Evolutionary conservation across 2,888 invertebrate species (phyloP), one percentile per base, ranked within the genome.

Genomic region (Chesias legatella): DNA sequence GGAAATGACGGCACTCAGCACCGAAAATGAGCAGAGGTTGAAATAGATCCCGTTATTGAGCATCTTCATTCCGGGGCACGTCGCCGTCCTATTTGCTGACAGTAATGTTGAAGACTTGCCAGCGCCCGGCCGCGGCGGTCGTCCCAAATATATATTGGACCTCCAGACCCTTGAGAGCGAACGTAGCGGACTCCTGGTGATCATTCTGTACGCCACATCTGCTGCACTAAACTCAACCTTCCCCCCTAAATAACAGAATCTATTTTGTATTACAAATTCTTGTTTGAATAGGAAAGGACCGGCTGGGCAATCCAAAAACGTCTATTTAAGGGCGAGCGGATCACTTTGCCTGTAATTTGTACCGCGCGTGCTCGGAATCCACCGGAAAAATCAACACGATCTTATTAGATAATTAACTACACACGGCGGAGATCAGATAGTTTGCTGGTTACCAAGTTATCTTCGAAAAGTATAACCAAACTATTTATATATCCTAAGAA

Each of bases 261-360:
- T 23, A 42, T 39, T 56, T n/a, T 32, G 30, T 23, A 7, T 10
- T 10, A 28, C 9, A 39, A 48, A 58, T 63, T 56, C 63, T 64
- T 75, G 66, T 68, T 67, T 68, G 65, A 64, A 73, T 75, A 71
- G 67, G 62, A 74, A 75, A 71, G 67, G 73, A n/a, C n/a, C n/a
- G n/a, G 60, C 71, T 72, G 63, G 62, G 66, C 70, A 70, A 79
- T 74, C 73, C 68, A 68, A 63, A 71, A 65, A 57, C 70, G 67
- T 68, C 72, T 75, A 73, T 79, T 75, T 75, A 71, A 73, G 66
- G 71, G 66, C 64, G 71, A 68, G 68, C 62, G 69, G 71, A 79
- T 78, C 73, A 69, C 64, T 75, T 73, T 70, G 69, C 70, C 74
- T 73, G 79, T 81, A 79, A 79, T 80, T 79, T 76, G 75, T 72